phyloP scores from a whole-genome alignment of 2,797 vertebrate species.

The Crypturellus tataupa region DNA sequence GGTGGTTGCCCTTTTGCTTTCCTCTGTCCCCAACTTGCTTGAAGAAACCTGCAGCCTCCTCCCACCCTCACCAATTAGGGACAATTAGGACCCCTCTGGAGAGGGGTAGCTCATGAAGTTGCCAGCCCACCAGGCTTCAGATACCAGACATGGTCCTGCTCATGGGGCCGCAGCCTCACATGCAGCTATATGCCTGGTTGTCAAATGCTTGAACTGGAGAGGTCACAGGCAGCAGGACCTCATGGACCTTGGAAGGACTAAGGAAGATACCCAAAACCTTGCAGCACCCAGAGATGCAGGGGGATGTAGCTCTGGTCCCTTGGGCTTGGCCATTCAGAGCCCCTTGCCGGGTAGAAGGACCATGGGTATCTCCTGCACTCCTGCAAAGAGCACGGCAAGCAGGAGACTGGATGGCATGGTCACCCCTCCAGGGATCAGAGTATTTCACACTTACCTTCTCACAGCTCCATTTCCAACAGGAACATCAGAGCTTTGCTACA shows the following conservation, averaged over 20 bases:
- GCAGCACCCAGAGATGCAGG: not conserved
- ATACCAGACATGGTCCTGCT: not conserved
- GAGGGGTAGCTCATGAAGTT: not conserved
- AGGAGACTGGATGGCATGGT: not conserved
- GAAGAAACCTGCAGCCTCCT: not conserved
- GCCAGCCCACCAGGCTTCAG: rapidly evolving
- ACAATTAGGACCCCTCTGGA: too few species aligned
- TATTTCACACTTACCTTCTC: too few species aligned
- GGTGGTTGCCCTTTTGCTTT: not conserved
- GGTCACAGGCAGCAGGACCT: not conserved
- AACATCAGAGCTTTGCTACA: too few species aligned
- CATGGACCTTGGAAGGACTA: not conserved
- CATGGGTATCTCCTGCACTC: not conserved
- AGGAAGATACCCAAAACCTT: not conserved
- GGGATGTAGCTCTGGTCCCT: rapidly evolving
- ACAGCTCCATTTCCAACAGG: too few species aligned
- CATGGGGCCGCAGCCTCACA: rapidly evolving
- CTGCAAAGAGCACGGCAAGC: not conserved
- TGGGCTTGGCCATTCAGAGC: not conserved
- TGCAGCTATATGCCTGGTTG: not conserved
- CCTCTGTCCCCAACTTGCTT: not conserved
- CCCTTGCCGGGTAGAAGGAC: rapidly evolving
- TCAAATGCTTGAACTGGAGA: not conserved
- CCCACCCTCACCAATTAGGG: not conserved
- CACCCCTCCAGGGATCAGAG: too few species aligned